phyloP scores from a whole-genome alignment of 2,113 vertebrate genomes.

The Tursiops truncatus region DNA sequence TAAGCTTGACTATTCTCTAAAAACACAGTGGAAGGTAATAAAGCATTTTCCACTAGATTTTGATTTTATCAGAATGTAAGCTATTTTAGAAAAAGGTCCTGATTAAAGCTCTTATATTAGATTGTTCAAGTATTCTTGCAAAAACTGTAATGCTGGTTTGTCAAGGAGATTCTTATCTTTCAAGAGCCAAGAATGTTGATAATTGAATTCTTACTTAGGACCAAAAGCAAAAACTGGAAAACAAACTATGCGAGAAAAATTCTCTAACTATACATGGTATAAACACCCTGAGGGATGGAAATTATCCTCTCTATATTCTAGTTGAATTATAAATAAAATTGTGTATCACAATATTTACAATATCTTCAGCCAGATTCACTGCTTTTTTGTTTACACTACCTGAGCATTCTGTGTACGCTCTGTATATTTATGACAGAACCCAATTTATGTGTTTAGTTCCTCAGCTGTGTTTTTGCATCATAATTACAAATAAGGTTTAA shows the following conservation, averaged over 20 bases:
- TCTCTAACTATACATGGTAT: background rate
- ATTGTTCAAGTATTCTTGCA: background rate
- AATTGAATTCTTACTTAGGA: background rate
- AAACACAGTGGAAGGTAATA: background rate
- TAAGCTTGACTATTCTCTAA: background rate
- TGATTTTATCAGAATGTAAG: background rate
- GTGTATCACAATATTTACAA: slow-evolving; percentile 38
- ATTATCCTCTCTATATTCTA: background rate
- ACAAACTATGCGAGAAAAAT: background rate
- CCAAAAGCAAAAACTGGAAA: background rate
- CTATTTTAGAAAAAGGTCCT: background rate
- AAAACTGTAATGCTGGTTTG: background rate
- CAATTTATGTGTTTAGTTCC: slow-evolving; percentile 36
- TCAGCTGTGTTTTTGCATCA: slow-evolving; percentile 39
- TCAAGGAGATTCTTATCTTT: background rate
- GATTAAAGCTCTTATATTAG: background rate
- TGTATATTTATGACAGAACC: slow-evolving; percentile 30
- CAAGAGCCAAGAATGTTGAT: background rate
- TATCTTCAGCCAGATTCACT: slow-evolving; percentile 32
- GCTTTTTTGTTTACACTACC: slow-evolving; percentile 49
- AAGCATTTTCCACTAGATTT: background rate
- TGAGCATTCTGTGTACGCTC: background rate
- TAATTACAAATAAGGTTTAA: slow-evolving; percentile 61
- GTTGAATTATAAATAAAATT: slow-evolving; percentile 42
- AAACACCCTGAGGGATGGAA: background rate